Evolutionary conservation across 92 coral and sea anemone genomes (phyloP), one percentile per base, ranked within the genome.

Genomic region (Nematostella vectensis): DNA sequence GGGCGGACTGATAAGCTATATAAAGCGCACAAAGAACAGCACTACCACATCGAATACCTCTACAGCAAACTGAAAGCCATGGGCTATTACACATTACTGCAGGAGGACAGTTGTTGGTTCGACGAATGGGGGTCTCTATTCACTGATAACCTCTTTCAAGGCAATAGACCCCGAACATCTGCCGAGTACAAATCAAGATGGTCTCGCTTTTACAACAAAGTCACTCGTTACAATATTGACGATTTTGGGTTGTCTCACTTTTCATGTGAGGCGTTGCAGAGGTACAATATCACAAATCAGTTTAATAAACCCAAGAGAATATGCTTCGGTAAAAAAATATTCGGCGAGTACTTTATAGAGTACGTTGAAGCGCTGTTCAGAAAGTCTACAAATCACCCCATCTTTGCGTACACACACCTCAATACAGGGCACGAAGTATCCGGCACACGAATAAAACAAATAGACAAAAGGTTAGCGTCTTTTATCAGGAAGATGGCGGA

Each of bases 101-200:
- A 89, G 68, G 97, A 89, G 49, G 97, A 89, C 53, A 89, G 89
- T 19, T 89, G 97, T 23, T 89, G 97, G 97, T 85, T 55, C 29
- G 97, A 89, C 43, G 72, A 79, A 9, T 89, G 97, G 97, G 97
- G 97, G 2, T 85, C 95, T 13, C 62, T 89, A 9, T 82, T 72
- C 29, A 82, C 86, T 2, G 82, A 85, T 52, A 85, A 85, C 44
- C 61, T 77, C 23, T 85, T 66, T 50, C 94, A 85, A 54, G 94
- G 88, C 0, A 60, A 66, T 12, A 56, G 12, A 17, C 97, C 97
- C 1, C 58, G 29, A 23, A 42, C 55, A 18, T 50, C 61, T 12
- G 31, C 67, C 26, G 82, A 77, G 25, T 85, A 85, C 45, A 29
- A 61, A 29, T 64, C 54, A 27, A 56, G 87, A 2, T 89, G 95